These are phyloP conservation scores for Microdon myrmicae DNA, from an alignment of 2,888 invertebrate species.

Conservation along the genomic window DNA sequence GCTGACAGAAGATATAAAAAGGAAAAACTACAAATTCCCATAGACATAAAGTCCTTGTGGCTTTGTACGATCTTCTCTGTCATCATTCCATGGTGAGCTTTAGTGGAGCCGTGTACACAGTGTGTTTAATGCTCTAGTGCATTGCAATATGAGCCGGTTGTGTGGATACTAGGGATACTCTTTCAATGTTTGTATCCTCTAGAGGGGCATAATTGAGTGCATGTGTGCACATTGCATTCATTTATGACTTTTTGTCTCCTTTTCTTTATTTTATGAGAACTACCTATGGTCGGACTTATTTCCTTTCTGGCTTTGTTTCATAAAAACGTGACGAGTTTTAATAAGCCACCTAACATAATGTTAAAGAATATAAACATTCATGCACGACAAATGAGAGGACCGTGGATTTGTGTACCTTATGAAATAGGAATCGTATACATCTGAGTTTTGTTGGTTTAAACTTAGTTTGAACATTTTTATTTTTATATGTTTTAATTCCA, in stretches of 20 bases:
- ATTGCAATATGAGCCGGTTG: slow-evolving; percentile 36
- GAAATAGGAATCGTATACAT: too few species aligned
- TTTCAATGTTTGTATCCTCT: slow-evolving; percentile 42
- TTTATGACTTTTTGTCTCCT: slow-evolving; percentile 37
- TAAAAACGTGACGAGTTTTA: too few species aligned
- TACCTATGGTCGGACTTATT: too few species aligned
- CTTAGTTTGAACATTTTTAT: too few species aligned
- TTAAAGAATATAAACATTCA: too few species aligned
- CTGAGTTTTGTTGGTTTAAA: too few species aligned
- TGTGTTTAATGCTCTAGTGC: slow-evolving; percentile 37
- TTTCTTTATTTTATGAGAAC: slow-evolving; percentile 1
- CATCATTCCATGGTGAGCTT: background rate
- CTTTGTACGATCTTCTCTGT: slow-evolving; percentile 5
- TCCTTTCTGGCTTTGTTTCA: too few species aligned
- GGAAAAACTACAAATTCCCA: background rate
- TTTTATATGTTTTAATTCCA: too few species aligned
- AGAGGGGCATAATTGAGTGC: slow-evolving; percentile 51
- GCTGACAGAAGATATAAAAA: background rate
- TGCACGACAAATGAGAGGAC: too few species aligned
- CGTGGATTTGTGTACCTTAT: too few species aligned
- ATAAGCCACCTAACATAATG: too few species aligned
- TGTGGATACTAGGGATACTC: slow-evolving; percentile 13
- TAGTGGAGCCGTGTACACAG: slow-evolving; percentile 15
- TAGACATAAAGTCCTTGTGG: slow-evolving; percentile 20
- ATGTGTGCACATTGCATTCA: slow-evolving; percentile 51